These are phyloP conservation scores for Tiliacea citrago DNA, from an alignment of 2,888 invertebrate genomes.

Conservation along the genomic window DNA sequence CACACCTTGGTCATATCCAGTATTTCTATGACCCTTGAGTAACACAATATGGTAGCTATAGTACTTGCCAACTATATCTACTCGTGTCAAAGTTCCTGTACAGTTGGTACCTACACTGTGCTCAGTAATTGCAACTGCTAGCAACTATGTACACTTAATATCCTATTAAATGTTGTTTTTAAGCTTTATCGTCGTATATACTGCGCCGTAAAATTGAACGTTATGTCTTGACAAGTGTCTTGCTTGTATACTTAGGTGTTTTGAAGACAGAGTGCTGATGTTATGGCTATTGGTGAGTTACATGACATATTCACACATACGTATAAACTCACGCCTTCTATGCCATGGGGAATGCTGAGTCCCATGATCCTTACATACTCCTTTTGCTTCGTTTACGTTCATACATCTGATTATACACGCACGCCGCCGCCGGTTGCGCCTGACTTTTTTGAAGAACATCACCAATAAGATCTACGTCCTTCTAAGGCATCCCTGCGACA, in stretches of 20 bases:
- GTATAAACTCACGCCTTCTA: no score
- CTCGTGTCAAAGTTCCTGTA: conserved; percentile 46
- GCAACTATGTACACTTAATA: conserved; percentile 77
- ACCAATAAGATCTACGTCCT: neutral
- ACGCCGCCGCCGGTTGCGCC: no score
- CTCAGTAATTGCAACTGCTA: conserved; percentile 76
- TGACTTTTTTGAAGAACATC: neutral
- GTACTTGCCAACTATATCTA: conserved; percentile 38
- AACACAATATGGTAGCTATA: conserved; percentile 45
- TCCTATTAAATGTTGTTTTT: conserved; percentile 72
- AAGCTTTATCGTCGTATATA: conserved; percentile 70
- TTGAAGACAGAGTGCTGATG: conserved; percentile 4
- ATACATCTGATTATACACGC: neutral
- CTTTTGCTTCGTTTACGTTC: neutral
- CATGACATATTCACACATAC: neutral
- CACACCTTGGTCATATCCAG: conserved; percentile 27
- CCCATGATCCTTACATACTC: no score
- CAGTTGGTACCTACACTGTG: conserved; percentile 47
- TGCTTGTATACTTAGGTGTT: conserved; percentile 34
- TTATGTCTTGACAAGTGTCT: conserved; percentile 61
- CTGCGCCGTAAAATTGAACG: conserved; percentile 73
- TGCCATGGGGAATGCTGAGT: no score
- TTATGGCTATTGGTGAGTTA: conserved; percentile 6
- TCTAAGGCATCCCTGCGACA: neutral
- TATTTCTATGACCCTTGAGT: conserved; percentile 28